phyloP scores from a whole-genome alignment of 2,888 invertebrate species.

The Ormyrus thymus region DNA sequence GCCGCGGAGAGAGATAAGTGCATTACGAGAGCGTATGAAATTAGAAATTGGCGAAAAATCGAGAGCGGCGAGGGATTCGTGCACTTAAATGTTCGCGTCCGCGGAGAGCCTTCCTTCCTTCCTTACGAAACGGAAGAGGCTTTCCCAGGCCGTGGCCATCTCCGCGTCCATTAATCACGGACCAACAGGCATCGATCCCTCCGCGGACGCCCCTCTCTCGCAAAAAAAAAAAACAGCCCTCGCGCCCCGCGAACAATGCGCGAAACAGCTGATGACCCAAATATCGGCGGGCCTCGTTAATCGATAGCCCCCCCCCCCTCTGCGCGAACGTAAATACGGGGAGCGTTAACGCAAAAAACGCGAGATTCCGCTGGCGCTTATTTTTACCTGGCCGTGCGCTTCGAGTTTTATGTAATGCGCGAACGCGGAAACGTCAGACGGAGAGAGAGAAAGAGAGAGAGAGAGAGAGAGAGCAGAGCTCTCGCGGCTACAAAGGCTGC shows the following conservation, averaged over 20 bases:
- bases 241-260: slow-evolving; percentile 30
- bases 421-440: slow-evolving; percentile 44
- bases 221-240: slow-evolving; percentile 17
- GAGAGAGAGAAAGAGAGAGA: slow-evolving; percentile 9
- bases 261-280: slow-evolving; percentile 56
- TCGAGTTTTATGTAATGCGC: slow-evolving; percentile 18
- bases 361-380: neutral
- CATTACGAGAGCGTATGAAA: no score
- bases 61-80: neutral
- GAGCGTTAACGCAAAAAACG: neutral
- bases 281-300: slow-evolving; percentile 26
- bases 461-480: neutral
- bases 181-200: no score
- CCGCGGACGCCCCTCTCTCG: neutral
- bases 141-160: slow-evolving; percentile 12
- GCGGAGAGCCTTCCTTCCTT: neutral
- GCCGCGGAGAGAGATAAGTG: no score
- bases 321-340: neutral
- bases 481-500: neutral
- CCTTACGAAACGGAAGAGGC: neutral
- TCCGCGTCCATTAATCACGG: neutral
- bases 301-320: slow-evolving; percentile 26
- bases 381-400: neutral
- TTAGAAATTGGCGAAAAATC: no score
- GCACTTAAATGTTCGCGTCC: neutral